Evolutionary conservation across 2,797 vertebrate genomes (phyloP).

Genomic region (Siniperca scherzeri): DNA sequence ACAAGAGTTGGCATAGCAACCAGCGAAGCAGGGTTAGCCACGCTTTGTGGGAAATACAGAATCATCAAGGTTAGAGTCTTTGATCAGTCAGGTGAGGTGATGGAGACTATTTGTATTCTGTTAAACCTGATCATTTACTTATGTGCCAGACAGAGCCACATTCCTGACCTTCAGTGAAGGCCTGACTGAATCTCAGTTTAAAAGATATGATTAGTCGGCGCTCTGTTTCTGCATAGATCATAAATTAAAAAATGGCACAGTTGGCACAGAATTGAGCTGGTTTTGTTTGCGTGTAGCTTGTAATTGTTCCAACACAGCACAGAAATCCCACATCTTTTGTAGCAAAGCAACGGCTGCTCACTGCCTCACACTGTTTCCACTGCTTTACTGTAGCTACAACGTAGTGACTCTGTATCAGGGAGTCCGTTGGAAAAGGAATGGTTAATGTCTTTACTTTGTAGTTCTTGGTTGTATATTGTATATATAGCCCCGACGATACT

Average conservation of each 20-base stretch:
- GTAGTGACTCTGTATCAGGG: not conserved
- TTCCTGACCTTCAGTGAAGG: not conserved
- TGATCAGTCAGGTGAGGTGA: conserved; percentile 4
- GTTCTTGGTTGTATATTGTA: not conserved
- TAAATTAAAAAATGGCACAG: not conserved
- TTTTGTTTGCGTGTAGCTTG: conserved; percentile 10
- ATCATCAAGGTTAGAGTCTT: conserved; percentile 44
- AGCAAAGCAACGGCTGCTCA: not conserved
- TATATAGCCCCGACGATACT: too few relatives aligned
- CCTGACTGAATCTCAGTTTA: not conserved
- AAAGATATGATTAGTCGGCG: conserved; percentile 1
- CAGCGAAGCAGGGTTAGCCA: conserved; percentile 40
- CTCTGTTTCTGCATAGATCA: conserved; percentile 12
- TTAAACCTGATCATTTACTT: conserved; percentile 26
- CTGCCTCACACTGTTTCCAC: not conserved
- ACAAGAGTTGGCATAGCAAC: conserved; percentile 68
- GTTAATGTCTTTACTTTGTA: not conserved
- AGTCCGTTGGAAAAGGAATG: not conserved
- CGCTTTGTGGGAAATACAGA: conserved; percentile 48
- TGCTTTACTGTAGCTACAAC: not conserved
- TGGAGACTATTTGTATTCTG: not conserved
- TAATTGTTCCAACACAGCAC: conserved; percentile 9
- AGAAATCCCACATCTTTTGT: not conserved
- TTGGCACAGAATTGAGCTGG: conserved; percentile 3
- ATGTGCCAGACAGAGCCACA: not conserved